Base-by-base conservation (phyloP, 2,113 vertebrate genomes). In the Lampris incognitus region DNA sequence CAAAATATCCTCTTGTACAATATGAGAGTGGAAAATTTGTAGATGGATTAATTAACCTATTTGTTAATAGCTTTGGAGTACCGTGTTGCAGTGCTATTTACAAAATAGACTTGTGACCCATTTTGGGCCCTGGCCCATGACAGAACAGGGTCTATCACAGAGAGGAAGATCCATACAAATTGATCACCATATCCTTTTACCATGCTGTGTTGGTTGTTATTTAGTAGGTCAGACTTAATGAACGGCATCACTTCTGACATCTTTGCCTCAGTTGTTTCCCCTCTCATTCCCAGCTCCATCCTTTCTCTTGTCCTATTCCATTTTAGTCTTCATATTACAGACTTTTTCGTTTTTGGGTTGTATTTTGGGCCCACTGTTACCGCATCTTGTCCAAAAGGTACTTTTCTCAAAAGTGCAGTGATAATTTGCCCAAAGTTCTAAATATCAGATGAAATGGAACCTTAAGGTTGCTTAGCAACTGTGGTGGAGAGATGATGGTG, bases 201-300 rank as follows among this genome's bases (percentile, higher is more conserved):
- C 41, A 52, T 69, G 5, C 51, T 41, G 54, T 48, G 41, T 66
- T 78, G 56, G 58, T n/a, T 5, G 10, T 59, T 2, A 57, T 42
- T 77, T 70, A 69, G 57, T 38, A 5, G 54, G 38, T 69, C 3
- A 59, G 44, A n/a, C 64, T 38, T 49, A 24, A 1, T 75, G 67
- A 68, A 37, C 59, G 70, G 5, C 77, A 68, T 59, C 85, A 78
- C 80, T 79, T 82, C 75, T 82, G 9, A 41, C 77, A 75, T 63
- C 74, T 59, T 55, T 73, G 60, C 60, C 69, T 81, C 79, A 82
- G 75, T 72, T n/a, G 6, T 80, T 78, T 84, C 76, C 37, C 2
- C 37, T 55, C 69, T 74, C 65, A 46, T 72, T 75, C 38, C 79
- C 7, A 37, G 57, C 74, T 64, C 81, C 78, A 68, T 78, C 59